phyloP scores from a whole-genome alignment of 2,888 invertebrate species.

The Ophonus ardosiacus region DNA sequence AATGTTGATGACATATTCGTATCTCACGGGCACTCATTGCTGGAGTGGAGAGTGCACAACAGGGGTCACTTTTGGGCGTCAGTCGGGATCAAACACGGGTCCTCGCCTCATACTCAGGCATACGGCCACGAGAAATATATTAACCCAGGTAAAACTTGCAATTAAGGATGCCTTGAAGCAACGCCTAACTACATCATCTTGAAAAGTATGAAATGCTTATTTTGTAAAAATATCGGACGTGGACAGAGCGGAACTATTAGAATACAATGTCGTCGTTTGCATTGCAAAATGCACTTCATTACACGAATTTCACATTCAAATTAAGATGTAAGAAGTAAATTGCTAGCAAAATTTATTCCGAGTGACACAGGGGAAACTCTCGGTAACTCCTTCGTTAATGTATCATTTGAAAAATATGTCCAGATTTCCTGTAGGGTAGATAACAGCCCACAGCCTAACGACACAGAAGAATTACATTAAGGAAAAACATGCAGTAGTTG shows the following conservation, averaged over 20 bases:
- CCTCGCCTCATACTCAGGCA: no score
- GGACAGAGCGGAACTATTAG: conserved; percentile 54
- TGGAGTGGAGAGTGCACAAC: no score
- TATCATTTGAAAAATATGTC: conserved; percentile 61
- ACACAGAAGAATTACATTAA: conserved; percentile 1
- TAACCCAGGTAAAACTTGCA: no score
- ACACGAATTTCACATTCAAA: conserved; percentile 60
- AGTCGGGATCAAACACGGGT: no score
- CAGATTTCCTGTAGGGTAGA: conserved; percentile 14
- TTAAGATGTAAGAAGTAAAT: conserved; percentile 60
- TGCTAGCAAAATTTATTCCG: conserved; percentile 60
- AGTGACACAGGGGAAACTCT: conserved; percentile 45
- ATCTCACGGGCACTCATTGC: no score
- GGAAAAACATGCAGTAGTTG: not conserved
- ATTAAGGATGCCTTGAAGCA: not conserved
- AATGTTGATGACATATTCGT: no score
- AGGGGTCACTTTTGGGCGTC: no score
- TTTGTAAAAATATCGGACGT: conserved; percentile 10
- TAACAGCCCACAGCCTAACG: conserved; percentile 12
- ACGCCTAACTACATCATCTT: not conserved
- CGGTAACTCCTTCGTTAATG: conserved; percentile 60
- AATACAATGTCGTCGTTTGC: conserved; percentile 62
- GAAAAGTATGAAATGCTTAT: not conserved
- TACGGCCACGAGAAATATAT: no score
- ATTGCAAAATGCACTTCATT: conserved; percentile 62